A percentile compares a stretch with the other conserved stretches of the same genome.
phyloP scores from a whole-genome alignment of 1,140 invertebrate species.

The Anastrepha ludens region DNA sequence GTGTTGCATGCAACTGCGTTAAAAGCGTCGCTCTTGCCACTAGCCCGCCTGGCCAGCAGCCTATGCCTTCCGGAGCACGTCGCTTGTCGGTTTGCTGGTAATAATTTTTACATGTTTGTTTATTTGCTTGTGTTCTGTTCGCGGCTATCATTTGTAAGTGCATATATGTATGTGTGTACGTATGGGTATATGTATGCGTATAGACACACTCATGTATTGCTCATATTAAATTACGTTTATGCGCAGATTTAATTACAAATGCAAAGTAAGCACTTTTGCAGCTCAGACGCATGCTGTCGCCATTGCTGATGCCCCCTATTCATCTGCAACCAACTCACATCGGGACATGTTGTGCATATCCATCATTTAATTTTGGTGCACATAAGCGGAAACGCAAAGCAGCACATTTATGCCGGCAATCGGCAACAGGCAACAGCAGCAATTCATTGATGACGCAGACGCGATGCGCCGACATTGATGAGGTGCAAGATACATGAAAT shows the following conservation, averaged over 20 bases:
- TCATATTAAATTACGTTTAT: constrained; percentile 52
- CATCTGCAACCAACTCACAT: neutral
- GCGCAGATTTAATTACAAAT: constrained; percentile 48
- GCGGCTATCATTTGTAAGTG: no score
- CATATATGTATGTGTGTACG: no score
- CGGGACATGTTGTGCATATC: neutral
- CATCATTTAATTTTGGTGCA: constrained; percentile 41
- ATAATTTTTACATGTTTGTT: no score
- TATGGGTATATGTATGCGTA: no score
- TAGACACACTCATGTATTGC: neutral
- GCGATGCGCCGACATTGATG: neutral
- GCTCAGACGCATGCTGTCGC: neutral
- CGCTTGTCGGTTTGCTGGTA: no score
- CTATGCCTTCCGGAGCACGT: no score
- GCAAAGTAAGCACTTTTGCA: constrained; percentile 10
- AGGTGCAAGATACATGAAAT: neutral
- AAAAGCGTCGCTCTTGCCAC: no score
- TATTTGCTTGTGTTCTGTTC: no score
- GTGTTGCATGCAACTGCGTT: no score
- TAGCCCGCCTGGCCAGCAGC: no score
- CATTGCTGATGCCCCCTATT: neutral
- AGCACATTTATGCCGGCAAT: constrained; percentile 25
- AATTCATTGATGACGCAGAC: neutral
- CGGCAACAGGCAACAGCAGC: constrained; percentile 6
- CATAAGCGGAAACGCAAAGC: constrained; percentile 36